A percentile compares a stretch with the other conserved stretches of the same genome.
phyloP scores from a whole-genome alignment of 2,888 invertebrate species.

The Ischnura elegans region DNA sequence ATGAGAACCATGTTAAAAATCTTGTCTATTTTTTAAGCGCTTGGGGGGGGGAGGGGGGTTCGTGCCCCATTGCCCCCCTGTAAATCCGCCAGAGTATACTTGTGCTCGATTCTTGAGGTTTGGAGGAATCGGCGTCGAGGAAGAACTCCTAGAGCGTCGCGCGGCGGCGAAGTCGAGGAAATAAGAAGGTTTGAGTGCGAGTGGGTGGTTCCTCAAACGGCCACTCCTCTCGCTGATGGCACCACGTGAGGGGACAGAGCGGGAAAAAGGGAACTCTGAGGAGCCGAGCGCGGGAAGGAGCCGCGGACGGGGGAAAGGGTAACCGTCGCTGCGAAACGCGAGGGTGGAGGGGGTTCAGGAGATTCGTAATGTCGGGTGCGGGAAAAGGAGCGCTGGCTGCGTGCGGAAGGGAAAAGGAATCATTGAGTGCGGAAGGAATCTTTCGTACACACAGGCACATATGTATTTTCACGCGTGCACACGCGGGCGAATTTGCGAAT shows the following conservation, averaged over 20 bases:
- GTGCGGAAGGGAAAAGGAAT: not conserved
- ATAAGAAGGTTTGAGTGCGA: conserved; percentile 39
- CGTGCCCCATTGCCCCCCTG: too few relatives aligned
- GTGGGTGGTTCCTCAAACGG: conserved; percentile 46
- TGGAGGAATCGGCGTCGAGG: not conserved
- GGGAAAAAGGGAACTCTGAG: not conserved
- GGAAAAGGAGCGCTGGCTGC: not conserved
- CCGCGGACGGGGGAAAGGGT: not conserved
- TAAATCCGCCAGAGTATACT: too few relatives aligned
- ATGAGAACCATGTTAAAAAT: too few relatives aligned
- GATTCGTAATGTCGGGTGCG: not conserved
- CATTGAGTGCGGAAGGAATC: conserved; percentile 29
- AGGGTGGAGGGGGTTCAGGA: not conserved
- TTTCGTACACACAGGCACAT: not conserved
- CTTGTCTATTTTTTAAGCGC: too few relatives aligned
- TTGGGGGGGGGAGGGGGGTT: too few relatives aligned
- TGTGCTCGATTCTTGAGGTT: too few relatives aligned
- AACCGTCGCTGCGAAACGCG: not conserved
- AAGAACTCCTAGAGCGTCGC: not conserved
- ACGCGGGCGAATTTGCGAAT: not conserved
- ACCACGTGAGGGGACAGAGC: conserved; percentile 30
- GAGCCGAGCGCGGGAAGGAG: not conserved
- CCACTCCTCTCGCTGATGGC: conserved; percentile 52
- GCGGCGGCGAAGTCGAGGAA: conserved; percentile 35
- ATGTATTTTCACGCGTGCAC: not conserved